Evolutionary conservation across 2,888 invertebrate genomes (phyloP), one percentile per base, ranked within the genome.

Genomic region (Sarcophaga rosellei): DNA sequence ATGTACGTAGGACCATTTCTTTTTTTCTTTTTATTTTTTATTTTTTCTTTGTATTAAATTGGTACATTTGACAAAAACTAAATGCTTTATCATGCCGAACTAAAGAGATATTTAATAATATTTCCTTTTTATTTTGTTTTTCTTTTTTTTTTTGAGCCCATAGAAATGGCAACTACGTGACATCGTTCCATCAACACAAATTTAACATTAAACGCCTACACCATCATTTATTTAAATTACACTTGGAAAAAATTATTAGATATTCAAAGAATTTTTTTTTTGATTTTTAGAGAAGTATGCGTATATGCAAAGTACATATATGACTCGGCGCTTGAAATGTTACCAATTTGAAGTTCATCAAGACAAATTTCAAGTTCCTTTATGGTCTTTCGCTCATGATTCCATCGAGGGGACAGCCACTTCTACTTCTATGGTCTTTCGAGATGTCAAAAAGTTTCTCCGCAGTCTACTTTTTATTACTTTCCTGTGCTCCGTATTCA

Each of bases 161-260:
- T 57, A 66, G 62, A 81, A 69, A 74, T 65, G 47, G 45, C 57
- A 70, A 15, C n/a, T 76, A 82, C 81, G 81, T 82, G 81, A 82
- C 81, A 81, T 70, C 76, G 76, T 82, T 82, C 76, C 65, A 76
- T 76, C 76, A 82, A 72, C 47, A 15, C 15, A 63, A 78, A 78
- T 62, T 61, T 35, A 59, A 68, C 45, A 68, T 23, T 21, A 61
- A 66, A 76, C 75, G 75, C 75, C 75, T 57, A 76, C 75, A 76
- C 65, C 20, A 65, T 35, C 17, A 11, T 66, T 76, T 66, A 57
- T 65, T 66, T 35, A 59, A 35, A 59, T 12, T 66, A 66, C 75
- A 76, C 75, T 17, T 6, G 35, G 35, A 65, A 11, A 65, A 75
- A 74, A 20, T 3, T 3, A 61, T 53, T 15, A 21, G 3, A 61